Percentiles rank a stretch among this genome's conserved stretches.
phyloP scores from a whole-genome alignment of 2,888 invertebrate species.

The Diplazon laetatorius region DNA sequence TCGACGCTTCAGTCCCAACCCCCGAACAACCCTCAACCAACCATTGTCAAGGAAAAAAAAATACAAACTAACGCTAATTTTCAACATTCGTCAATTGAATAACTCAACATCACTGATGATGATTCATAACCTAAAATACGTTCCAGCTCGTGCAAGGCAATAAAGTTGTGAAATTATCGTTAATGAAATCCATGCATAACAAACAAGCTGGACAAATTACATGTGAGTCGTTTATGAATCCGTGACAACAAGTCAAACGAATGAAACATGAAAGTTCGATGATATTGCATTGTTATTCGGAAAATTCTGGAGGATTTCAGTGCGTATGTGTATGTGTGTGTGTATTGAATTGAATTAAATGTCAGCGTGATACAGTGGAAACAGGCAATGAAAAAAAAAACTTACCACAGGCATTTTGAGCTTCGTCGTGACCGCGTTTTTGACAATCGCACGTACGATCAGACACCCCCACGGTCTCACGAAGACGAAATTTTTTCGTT shows the following conservation, averaged over 20 bases:
- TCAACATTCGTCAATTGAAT: too few relatives aligned
- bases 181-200: neutral
- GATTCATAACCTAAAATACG: slow-evolving; percentile 31
- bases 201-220: slow-evolving; percentile 37
- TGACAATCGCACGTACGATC: slow-evolving; percentile 41
- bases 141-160: slow-evolving; percentile 7
- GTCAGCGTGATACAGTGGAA: slow-evolving; percentile 48
- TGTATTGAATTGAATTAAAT: slow-evolving; percentile 13
- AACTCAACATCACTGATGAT: too few relatives aligned
- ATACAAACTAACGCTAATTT: too few relatives aligned
- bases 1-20: neutral
- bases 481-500: slow-evolving; percentile 31
- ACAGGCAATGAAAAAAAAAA: too few relatives aligned
- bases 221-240: too few relatives aligned
- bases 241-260: neutral
- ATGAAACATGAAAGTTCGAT: neutral
- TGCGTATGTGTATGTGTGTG: too few relatives aligned
- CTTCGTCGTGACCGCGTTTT: slow-evolving; percentile 72
- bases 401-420: slow-evolving; percentile 78
- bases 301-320: neutral
- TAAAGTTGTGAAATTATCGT: slow-evolving; percentile 34
- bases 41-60: neutral
- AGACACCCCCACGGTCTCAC: slow-evolving; percentile 39
- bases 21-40: neutral
- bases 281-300: neutral